Conservation (phyloP, 2,888 invertebrate genomes). For the Apamea sordens region DNA sequence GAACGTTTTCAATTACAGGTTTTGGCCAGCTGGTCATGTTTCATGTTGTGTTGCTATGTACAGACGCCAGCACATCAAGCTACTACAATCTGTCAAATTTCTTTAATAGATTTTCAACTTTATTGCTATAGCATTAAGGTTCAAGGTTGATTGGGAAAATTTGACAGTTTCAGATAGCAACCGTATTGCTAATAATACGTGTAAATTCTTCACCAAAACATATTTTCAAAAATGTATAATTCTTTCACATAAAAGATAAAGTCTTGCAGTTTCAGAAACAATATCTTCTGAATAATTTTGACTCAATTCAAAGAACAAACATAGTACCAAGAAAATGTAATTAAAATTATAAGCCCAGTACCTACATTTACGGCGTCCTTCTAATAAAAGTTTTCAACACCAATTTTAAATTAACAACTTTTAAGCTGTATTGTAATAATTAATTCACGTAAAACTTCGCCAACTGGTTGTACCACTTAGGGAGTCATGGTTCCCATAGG, state of each 20-base stretch:
- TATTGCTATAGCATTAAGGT: too few species aligned
- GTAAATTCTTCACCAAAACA: neutral
- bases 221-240: neutral
- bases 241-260: neutral
- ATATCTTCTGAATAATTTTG: neutral
- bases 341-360: conserved; percentile 36
- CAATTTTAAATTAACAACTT: conserved; percentile 59
- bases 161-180: too few species aligned
- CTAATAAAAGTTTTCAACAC: conserved; percentile 55
- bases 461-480: conserved; percentile 59
- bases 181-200: neutral
- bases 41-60: neutral
- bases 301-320: conserved; percentile 26
- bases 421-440: conserved; percentile 64
- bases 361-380: conserved; percentile 24
- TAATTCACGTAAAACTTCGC: conserved; percentile 61
- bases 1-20: too few species aligned
- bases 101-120: too few species aligned
- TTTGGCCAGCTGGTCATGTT: neutral
- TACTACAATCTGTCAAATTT: too few species aligned
- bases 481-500: conserved; percentile 70
- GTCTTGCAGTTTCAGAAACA: neutral
- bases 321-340: conserved; percentile 30
- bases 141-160: too few species aligned
- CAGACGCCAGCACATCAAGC: too few species aligned